phyloP scores from a whole-genome alignment of 2,797 vertebrate genomes.

The Telmatherina bonti region DNA sequence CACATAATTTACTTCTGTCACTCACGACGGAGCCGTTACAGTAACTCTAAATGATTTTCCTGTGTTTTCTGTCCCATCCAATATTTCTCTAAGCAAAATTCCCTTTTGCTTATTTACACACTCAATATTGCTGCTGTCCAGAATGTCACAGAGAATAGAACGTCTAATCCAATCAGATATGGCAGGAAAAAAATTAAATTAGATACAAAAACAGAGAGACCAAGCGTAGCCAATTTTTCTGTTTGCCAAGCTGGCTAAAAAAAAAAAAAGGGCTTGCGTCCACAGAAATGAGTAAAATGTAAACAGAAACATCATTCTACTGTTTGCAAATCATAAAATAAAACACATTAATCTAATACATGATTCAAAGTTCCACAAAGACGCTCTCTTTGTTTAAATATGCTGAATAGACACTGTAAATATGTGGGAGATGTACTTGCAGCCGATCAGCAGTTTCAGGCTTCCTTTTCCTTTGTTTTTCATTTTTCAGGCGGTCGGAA shows the following conservation, averaged over 20 bases:
- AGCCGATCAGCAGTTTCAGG: not conserved
- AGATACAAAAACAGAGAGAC: slow-evolving; percentile 18
- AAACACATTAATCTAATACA: not conserved
- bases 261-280: not conserved
- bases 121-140: slow-evolving; percentile 15
- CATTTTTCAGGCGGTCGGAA: not conserved
- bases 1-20: slow-evolving; percentile 43
- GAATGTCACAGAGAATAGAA: slow-evolving; percentile 17
- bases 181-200: not conserved
- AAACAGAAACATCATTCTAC: not conserved
- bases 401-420: too few relatives aligned
- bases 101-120: slow-evolving; percentile 3
- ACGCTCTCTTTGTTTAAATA: too few relatives aligned
- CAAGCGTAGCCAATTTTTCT: not conserved
- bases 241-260: not conserved
- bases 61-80: slow-evolving; percentile 4
- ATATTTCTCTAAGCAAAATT: slow-evolving; percentile 11
- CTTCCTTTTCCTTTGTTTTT: not conserved
- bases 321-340: not conserved
- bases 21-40: slow-evolving; percentile 21
- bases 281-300: not conserved
- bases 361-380: too few relatives aligned
- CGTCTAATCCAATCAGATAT: slow-evolving; percentile 13
- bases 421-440: too few relatives aligned
- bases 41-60: slow-evolving; percentile 19